A percentile compares a stretch with the other conserved stretches of the same genome.
phyloP scores from a whole-genome alignment of 1,140 invertebrate species.

The Drosophila nigrodunni region DNA sequence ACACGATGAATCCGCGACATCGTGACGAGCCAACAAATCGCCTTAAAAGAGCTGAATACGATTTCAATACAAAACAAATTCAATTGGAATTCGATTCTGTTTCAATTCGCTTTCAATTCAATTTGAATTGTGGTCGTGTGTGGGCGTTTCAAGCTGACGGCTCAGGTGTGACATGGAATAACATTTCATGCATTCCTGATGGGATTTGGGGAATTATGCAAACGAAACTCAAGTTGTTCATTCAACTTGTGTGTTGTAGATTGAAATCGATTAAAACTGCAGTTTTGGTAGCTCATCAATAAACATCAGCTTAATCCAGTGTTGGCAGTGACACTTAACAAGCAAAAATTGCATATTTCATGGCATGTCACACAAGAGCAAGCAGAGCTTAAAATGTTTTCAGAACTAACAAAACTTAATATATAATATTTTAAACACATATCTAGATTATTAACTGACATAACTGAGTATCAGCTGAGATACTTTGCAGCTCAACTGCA shows the following conservation, averaged over 20 bases:
- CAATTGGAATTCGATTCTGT: constrained; percentile 36
- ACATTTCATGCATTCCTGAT: constrained; percentile 30
- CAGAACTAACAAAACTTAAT: neutral
- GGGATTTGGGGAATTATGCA: constrained; percentile 26
- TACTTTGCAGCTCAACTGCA: constrained; percentile 24
- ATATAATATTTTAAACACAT: neutral
- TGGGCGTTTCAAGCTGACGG: constrained; percentile 6
- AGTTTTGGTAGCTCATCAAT: constrained; percentile 58
- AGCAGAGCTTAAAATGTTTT: neutral
- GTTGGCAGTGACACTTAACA: constrained; percentile 31
- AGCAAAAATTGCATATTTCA: constrained; percentile 1
- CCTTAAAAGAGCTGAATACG: constrained; percentile 60
- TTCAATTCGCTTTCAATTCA: constrained; percentile 13
- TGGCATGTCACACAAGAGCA: neutral
- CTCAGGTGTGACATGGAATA: constrained; percentile 14
- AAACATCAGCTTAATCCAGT: constrained; percentile 35
- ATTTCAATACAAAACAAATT: constrained; percentile 1
- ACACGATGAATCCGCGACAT: constrained; percentile 37
- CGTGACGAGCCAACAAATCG: constrained; percentile 70
- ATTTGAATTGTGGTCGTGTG: constrained; percentile 5
- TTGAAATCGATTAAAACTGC: constrained; percentile 24
- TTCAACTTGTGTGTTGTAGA: constrained; percentile 54
- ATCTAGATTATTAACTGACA: neutral
- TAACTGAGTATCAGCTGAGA: neutral
- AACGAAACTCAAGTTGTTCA: constrained; percentile 14